Percentiles rank a stretch among this genome's conserved stretches.
phyloP scores from a whole-genome alignment of 2,888 invertebrate genomes.

The Sinohyriopsis cumingii region DNA sequence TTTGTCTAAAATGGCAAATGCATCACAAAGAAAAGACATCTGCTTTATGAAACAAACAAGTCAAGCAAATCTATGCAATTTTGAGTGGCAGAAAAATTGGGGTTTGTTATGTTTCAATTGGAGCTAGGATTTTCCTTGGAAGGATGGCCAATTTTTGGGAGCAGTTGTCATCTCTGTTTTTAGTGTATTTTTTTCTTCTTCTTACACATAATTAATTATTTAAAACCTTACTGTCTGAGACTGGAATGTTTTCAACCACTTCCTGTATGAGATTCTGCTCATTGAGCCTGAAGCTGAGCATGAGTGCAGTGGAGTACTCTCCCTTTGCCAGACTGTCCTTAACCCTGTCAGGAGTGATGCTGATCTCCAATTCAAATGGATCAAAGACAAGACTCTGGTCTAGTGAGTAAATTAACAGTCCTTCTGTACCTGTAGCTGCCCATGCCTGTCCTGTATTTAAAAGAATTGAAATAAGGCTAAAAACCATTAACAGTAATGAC shows the following conservation, averaged over 20 bases:
- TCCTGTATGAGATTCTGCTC: constrained; percentile 83
- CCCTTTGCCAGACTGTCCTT: constrained; percentile 53
- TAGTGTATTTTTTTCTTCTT: too few relatives aligned
- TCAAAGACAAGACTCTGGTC: constrained; percentile 88
- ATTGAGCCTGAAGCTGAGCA: constrained; percentile 89
- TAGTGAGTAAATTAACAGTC: constrained; percentile 89
- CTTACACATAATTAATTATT: too few relatives aligned
- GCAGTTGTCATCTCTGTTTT: too few relatives aligned
- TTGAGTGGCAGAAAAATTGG: too few relatives aligned
- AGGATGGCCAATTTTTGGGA: too few relatives aligned
- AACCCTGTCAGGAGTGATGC: constrained; percentile 81
- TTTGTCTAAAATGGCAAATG: too few relatives aligned
- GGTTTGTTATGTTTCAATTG: too few relatives aligned
- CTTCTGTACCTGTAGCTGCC: constrained; percentile 96
- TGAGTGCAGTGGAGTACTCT: constrained; percentile 79
- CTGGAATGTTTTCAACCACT: constrained; percentile 87
- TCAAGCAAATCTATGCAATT: too few relatives aligned
- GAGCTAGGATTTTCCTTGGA: too few relatives aligned
- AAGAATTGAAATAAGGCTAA: background rate
- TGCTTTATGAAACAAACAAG: too few relatives aligned
- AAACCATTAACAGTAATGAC: background rate
- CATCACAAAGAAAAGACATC: too few relatives aligned
- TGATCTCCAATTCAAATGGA: constrained; percentile 90
- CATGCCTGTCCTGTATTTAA: constrained; percentile 77
- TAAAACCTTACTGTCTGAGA: constrained; percentile 78